phyloP scores from a whole-genome alignment of 2,888 invertebrate genomes.

The Noctua pronuba region DNA sequence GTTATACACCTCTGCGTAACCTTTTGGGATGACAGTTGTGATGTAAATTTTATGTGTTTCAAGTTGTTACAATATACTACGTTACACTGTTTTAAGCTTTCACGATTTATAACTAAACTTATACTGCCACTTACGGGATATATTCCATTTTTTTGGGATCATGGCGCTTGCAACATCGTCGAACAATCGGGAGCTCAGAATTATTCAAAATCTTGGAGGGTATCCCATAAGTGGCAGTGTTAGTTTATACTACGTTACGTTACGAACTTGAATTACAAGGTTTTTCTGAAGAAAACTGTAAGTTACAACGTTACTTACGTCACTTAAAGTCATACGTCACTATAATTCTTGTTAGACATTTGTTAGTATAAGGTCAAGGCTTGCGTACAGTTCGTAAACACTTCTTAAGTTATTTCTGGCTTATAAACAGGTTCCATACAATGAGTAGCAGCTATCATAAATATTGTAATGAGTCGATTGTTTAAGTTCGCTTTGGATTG shows the following conservation, averaged over 20 bases:
- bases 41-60: neutral
- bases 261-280: conserved; percentile 5
- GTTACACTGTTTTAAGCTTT: too few relatives aligned
- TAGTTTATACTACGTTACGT: neutral
- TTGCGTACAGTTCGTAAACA: conserved; percentile 75
- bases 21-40: neutral
- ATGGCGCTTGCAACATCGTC: too few relatives aligned
- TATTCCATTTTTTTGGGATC: too few relatives aligned
- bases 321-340: conserved; percentile 28
- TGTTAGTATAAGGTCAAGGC: conserved; percentile 80
- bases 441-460: conserved; percentile 70
- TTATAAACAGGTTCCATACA: conserved; percentile 79
- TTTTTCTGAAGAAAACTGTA: conserved; percentile 7
- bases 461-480: conserved; percentile 73
- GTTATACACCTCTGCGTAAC: neutral
- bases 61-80: neutral
- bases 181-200: too few relatives aligned
- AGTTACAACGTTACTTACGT: conserved; percentile 13
- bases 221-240: too few relatives aligned
- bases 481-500: conserved; percentile 52
- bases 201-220: too few relatives aligned
- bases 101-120: too few relatives aligned
- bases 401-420: conserved; percentile 67
- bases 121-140: too few relatives aligned
- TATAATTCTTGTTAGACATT: conserved; percentile 49